Percentiles rank a stretch among this genome's conserved stretches.
phyloP scores from a whole-genome alignment of 2,797 vertebrate species.

The Prunella strophiata region DNA sequence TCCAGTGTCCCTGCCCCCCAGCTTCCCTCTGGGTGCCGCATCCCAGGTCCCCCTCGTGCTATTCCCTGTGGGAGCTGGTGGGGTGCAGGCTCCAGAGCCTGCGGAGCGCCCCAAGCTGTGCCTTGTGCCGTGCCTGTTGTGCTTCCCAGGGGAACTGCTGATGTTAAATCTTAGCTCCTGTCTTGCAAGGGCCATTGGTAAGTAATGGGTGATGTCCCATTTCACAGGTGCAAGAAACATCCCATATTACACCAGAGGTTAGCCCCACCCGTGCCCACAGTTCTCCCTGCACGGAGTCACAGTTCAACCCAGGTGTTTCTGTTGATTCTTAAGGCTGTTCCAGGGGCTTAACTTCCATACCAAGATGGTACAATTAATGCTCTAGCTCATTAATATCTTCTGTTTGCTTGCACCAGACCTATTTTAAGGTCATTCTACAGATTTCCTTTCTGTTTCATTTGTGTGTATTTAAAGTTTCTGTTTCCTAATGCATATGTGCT shows the following conservation, averaged over 20 bases:
- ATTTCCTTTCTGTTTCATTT: neutral
- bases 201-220: neutral
- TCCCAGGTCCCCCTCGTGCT: neutral
- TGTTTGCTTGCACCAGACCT: neutral
- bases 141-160: neutral
- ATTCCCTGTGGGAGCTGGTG: fast-evolving
- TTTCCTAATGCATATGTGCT: conserved; percentile 24
- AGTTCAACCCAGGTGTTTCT: neutral
- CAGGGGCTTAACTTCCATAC: neutral
- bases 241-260: neutral
- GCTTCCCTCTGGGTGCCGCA: neutral
- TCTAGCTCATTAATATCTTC: conserved; percentile 4
- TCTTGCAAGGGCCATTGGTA: conserved; percentile 3
- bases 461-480: neutral
- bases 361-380: neutral
- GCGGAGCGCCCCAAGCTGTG: neutral
- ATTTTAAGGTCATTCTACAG: neutral
- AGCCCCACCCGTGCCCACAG: fast-evolving
- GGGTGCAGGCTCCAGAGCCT: fast-evolving
- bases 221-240: neutral
- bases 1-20: neutral
- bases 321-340: neutral
- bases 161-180: neutral
- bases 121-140: fast-evolving
- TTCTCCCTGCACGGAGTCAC: neutral